A percentile compares a stretch with the other conserved stretches of the same genome.
These are phyloP conservation scores for Myathropa florea DNA, from an alignment of 2,888 invertebrate genomes.

Conservation along the genomic window DNA sequence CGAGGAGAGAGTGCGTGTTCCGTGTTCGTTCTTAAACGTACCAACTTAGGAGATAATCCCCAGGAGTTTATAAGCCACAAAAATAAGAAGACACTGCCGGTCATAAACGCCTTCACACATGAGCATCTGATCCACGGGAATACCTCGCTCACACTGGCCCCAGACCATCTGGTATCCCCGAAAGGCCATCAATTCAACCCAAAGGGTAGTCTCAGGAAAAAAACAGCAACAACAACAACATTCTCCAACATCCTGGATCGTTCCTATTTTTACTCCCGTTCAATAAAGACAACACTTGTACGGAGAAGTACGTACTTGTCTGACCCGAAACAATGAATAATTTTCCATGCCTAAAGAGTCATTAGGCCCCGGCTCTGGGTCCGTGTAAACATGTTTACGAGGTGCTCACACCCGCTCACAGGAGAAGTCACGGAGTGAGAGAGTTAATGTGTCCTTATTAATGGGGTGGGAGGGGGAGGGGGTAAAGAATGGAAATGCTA, in stretches of 20 bases:
- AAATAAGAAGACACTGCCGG: neutral
- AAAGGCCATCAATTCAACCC: constrained; percentile 23
- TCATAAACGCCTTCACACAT: neutral
- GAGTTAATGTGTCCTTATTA: constrained; percentile 29
- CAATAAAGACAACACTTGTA: constrained; percentile 10
- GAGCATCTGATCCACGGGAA: too few relatives aligned
- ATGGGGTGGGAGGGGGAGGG: too few relatives aligned
- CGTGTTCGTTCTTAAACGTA: neutral
- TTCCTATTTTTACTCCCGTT: constrained; percentile 27
- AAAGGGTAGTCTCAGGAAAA: neutral
- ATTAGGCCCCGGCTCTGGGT: neutral
- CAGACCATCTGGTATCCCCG: constrained; percentile 4
- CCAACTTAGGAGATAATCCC: neutral
- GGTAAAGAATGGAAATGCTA: neutral
- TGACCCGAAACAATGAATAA: constrained; percentile 36
- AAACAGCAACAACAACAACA: neutral
- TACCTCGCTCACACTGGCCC: neutral
- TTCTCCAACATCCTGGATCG: constrained; percentile 26
- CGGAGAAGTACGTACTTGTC: neutral
- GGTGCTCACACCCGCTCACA: neutral
- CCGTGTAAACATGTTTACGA: constrained; percentile 49
- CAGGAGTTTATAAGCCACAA: constrained; percentile 4
- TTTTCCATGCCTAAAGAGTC: constrained; percentile 34
- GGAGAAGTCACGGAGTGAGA: neutral
- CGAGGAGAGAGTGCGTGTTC: too few relatives aligned